These are phyloP conservation scores for Metopolophium dirhodum DNA, from an alignment of 1,140 invertebrate species.

Conservation along the genomic window DNA sequence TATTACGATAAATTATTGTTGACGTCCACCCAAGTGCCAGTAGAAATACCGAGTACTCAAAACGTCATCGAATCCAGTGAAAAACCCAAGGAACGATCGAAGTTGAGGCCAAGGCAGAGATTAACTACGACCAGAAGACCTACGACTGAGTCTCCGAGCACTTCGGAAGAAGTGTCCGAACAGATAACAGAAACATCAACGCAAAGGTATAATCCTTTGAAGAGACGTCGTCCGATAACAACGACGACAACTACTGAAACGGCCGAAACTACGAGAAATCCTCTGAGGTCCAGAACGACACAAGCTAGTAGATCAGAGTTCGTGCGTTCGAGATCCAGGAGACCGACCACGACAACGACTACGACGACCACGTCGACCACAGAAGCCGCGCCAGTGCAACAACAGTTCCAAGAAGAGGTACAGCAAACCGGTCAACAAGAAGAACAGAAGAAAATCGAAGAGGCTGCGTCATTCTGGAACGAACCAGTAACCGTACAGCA, in stretches of 20 bases:
- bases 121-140: constrained; percentile 46
- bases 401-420: constrained; percentile 27
- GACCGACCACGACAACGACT: constrained; percentile 59
- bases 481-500: constrained; percentile 61
- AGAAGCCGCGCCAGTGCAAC: not conserved
- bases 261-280: constrained; percentile 25
- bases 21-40: not conserved
- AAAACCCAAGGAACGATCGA: constrained; percentile 43
- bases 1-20: constrained; percentile 49
- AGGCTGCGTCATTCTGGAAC: constrained; percentile 59
- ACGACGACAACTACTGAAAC: constrained; percentile 56
- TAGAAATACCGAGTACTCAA: constrained; percentile 30
- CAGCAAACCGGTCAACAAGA: not conserved
- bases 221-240: constrained; percentile 55
- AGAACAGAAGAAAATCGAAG: constrained; percentile 44
- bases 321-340: constrained; percentile 59
- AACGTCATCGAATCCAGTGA: constrained; percentile 35
- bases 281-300: constrained; percentile 49
- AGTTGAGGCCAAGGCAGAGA: constrained; percentile 42
- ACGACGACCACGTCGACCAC: constrained; percentile 42
- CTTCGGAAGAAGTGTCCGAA: constrained; percentile 41
- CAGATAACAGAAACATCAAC: constrained; percentile 8
- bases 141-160: not conserved
- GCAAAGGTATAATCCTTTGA: constrained; percentile 37
- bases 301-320: constrained; percentile 51